Evolutionary conservation across 2,888 invertebrate species (phyloP).

Genomic region (Hyposoter didymator): DNA sequence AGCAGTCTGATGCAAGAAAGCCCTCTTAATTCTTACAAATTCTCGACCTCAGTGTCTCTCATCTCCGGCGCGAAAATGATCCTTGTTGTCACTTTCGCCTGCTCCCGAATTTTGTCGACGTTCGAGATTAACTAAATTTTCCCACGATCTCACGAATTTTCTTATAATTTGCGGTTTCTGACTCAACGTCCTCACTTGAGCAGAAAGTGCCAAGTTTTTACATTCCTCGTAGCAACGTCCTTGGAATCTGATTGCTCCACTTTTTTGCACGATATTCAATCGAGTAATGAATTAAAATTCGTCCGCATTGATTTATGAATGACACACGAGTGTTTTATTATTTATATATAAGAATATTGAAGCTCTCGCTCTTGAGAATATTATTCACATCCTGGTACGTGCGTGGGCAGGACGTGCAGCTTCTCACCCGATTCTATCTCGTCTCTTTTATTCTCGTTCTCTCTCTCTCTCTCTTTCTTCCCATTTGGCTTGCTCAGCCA

Average conservation of each 20-base stretch:
- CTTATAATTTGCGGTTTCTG: too few relatives aligned
- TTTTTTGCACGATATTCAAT: background rate
- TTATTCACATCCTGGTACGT: conserved; percentile 62
- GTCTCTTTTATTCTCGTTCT: background rate
- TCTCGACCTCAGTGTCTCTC: conserved; percentile 52
- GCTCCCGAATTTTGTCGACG: background rate
- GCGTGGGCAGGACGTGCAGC: conserved; percentile 53
- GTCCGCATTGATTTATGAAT: background rate
- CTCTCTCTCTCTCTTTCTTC: background rate
- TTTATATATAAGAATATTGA: conserved; percentile 43
- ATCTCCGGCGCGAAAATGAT: conserved; percentile 12
- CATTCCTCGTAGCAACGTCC: background rate
- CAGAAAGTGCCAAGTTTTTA: background rate
- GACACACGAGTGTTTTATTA: background rate
- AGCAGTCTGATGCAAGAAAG: conserved; percentile 55
- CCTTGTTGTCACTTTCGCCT: background rate
- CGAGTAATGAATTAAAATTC: background rate
- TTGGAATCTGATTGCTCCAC: background rate
- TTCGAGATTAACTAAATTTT: background rate
- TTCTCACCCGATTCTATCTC: conserved; percentile 41
- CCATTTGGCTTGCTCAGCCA: background rate
- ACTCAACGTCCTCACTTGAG: too few relatives aligned
- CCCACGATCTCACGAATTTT: too few relatives aligned
- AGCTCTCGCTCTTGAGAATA: conserved; percentile 41
- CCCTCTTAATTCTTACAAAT: conserved; percentile 63